Evolutionary conservation across 2,113 vertebrate genomes (phyloP).

Genomic region (Elgaria multicarinata): DNA sequence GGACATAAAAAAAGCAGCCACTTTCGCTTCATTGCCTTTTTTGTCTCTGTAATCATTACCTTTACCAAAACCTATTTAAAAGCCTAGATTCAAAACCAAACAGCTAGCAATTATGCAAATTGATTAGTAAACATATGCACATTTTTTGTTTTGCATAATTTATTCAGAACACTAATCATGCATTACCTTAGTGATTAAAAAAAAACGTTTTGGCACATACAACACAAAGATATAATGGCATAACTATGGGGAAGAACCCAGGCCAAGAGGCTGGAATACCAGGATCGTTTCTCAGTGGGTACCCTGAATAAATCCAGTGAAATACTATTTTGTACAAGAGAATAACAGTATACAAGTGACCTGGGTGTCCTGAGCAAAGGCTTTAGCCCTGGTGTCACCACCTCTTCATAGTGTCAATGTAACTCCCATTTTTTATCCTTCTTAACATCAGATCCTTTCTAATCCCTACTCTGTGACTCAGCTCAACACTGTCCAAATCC

Average conservation of each 20-base stretch:
- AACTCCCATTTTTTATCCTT: slow-evolving; percentile 8
- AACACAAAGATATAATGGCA: background rate
- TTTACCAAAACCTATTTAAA: background rate
- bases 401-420: background rate
- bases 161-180: background rate
- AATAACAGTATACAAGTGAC: background rate
- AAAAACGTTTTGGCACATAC: background rate
- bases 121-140: background rate
- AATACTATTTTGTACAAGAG: background rate
- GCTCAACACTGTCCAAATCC: slow-evolving; percentile 6
- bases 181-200: background rate
- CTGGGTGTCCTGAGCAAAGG: background rate
- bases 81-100: background rate
- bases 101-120: background rate
- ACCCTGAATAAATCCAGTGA: background rate
- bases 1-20: background rate
- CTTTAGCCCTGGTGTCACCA: background rate
- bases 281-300: background rate
- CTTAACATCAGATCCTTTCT: slow-evolving; percentile 17
- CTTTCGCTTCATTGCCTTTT: background rate
- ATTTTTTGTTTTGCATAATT: background rate
- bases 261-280: background rate
- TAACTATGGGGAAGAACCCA: background rate
- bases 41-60: background rate
- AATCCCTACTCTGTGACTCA: slow-evolving; percentile 18